Base-by-base conservation (phyloP, 2,797 vertebrate species). In the Falco rusticolus region DNA sequence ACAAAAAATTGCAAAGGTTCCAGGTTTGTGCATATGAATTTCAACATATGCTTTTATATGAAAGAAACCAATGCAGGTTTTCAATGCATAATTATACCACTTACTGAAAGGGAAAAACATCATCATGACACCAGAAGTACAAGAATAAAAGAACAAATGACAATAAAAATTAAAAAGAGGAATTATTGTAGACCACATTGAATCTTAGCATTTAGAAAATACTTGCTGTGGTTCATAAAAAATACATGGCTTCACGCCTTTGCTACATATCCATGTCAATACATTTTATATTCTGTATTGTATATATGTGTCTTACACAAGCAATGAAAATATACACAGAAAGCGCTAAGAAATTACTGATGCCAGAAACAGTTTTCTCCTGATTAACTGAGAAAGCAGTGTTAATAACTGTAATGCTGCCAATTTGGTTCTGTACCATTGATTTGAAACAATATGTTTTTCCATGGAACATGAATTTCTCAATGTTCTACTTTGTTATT, bases 401-500 rank as follows among this genome's bases (percentile, higher is more conserved):
- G n/a, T 37, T 92, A 86, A 70, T 91, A 95, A 84, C 53, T 41
- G 34, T 33, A 83, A 80, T n/a, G 19, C 53, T 96, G 78, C n/a
- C 83, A 81, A 26, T 92, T 95, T 43, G 47, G 80, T 92, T 75
- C 57, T 69, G 5, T 50, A 83, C 41, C 33, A 75, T 61, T 0
- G 0, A 69, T 97, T 91, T 91, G 61, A 88, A 90, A 84, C 60
- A 84, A 93, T 80, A 61, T 71, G 78, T 50, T 94, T 76, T 92
- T 93, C 89, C 65, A 41, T 51, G 61, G 68, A 94, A 89, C 84
- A 90, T 20, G 70, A 90, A 90, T 51, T 68, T 88, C 56, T 89
- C 28, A 77, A 0, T 94, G 76, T 88, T 96, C 86, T 39, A 89
- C 45, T 94, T 45, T 87, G 48, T 70, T 95, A 86, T 85, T 97